Base-by-base conservation (phyloP, 92 coral and sea anemone genomes). In the Epizoanthus stellaris region DNA sequence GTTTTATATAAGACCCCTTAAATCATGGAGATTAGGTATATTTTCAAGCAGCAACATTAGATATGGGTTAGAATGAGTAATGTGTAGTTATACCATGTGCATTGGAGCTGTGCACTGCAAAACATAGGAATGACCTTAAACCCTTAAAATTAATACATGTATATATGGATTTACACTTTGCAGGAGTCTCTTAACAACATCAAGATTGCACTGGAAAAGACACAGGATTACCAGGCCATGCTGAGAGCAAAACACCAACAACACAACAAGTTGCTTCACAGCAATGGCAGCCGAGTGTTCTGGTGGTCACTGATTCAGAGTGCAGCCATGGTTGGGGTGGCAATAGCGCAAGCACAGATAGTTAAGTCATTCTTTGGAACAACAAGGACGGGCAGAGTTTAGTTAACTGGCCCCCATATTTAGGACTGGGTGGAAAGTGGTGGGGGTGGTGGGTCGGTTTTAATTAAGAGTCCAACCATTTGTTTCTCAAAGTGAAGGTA, bases 241-340 rank as follows among this genome's bases (percentile, higher is more conserved):
- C 76, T 92, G 82, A 85, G 93, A 38, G 88, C 94, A 59, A 82
- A 88, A 75, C 92, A 92, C 42, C 81, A 87, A 11, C 87, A 88
- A 21, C 91, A 88, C 72, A 87, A 76, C 84, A 90, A 82, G 60
- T 38, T 89, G 21, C 88, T 90, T 14, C 56, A 86, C 23, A 90
- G 98, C 59, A 94, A 91, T 62, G 76, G 79, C 23, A 92, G 79
- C 85, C 80, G 98, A 6, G 95, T 94, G 5, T 92, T 94, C 56
- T 94, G 98, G 98, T 94, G 98, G 98, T 94, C 98, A 0, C 85
- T 94, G 34, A 85, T 94, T 68, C 98, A 94, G 75, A 93, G 96
- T 15, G 54, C 86, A 45, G 91, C 95, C 20, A 94, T 94, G 57
- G 70, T 94, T 76, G 98, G 95, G 16, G 98, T 89, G 60, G 98